Evolutionary conservation across 23 tunicate genomes (phyloP).

Genomic region (Halocynthia aurantium): DNA sequence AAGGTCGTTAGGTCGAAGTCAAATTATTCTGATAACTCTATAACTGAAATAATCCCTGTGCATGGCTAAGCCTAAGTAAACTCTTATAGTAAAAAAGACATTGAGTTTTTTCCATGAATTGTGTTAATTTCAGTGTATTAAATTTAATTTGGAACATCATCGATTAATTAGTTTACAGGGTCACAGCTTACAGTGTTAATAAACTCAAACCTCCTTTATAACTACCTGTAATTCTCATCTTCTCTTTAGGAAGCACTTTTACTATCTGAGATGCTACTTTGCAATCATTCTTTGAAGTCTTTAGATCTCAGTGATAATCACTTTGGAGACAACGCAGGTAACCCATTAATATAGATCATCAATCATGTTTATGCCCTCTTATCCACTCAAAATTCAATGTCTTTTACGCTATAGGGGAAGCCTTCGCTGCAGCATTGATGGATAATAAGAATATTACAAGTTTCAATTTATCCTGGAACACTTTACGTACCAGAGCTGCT

Average conservation of each 20-base stretch:
- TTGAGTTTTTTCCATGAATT: no score
- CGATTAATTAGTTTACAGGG: background rate
- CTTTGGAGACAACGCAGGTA: conserved; percentile 56
- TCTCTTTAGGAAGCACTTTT: conserved; percentile 56
- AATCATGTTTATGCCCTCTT: background rate
- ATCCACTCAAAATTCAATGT: background rate
- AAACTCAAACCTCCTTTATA: background rate
- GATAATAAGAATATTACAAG: conserved; percentile 56
- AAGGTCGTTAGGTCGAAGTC: no score
- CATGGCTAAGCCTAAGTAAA: no score
- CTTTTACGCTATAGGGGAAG: conserved; percentile 33
- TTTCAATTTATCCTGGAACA: conserved; percentile 70
- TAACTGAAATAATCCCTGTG: no score
- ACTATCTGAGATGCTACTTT: conserved; percentile 46
- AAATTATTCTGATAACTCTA: no score
- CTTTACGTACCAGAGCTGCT: conserved; percentile 43
- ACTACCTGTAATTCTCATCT: background rate
- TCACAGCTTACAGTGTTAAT: background rate
- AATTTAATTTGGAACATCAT: background rate
- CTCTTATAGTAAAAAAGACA: no score
- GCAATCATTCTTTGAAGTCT: conserved; percentile 24
- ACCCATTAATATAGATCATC: background rate
- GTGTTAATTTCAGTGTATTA: no score
- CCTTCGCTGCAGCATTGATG: conserved; percentile 69
- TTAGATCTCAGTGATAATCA: conserved; percentile 67